These are phyloP conservation scores for Uropsilus gracilis DNA, from an alignment of 2,113 vertebrate species.

Conservation along the genomic window DNA sequence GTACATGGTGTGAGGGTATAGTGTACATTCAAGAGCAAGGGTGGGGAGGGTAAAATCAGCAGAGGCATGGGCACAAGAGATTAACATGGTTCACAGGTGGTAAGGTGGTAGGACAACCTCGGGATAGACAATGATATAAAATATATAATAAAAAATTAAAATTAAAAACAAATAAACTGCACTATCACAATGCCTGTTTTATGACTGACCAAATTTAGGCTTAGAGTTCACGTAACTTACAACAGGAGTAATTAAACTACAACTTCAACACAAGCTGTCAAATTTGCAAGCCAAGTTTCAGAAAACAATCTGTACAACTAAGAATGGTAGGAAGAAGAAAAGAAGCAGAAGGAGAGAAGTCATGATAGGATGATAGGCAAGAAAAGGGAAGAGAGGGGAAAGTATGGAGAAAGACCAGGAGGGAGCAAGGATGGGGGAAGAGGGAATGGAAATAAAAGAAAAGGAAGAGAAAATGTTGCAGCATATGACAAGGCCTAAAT, in stretches of 20 bases:
- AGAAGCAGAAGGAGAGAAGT: neutral
- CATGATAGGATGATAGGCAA: neutral
- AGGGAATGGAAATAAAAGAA: neutral
- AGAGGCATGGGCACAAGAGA: no score
- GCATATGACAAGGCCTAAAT: neutral
- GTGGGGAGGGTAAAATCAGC: no score
- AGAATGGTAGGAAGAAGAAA: neutral
- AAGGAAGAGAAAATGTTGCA: neutral
- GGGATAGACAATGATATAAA: no score
- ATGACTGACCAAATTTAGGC: neutral
- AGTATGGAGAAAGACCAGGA: fast-evolving
- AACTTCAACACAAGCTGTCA: neutral
- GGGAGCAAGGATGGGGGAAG: neutral
- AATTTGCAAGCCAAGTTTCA: neutral
- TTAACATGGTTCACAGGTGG: no score
- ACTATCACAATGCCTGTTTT: neutral
- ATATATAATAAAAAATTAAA: no score
- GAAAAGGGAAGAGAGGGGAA: neutral
- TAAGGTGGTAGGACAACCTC: no score
- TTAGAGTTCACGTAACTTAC: neutral
- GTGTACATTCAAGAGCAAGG: no score
- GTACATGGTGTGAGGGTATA: no score
- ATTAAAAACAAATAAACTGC: no score
- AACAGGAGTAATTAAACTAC: neutral
- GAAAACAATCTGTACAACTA: neutral